phyloP scores from a whole-genome alignment of 2,113 vertebrate species.

The Meriones unguiculatus region DNA sequence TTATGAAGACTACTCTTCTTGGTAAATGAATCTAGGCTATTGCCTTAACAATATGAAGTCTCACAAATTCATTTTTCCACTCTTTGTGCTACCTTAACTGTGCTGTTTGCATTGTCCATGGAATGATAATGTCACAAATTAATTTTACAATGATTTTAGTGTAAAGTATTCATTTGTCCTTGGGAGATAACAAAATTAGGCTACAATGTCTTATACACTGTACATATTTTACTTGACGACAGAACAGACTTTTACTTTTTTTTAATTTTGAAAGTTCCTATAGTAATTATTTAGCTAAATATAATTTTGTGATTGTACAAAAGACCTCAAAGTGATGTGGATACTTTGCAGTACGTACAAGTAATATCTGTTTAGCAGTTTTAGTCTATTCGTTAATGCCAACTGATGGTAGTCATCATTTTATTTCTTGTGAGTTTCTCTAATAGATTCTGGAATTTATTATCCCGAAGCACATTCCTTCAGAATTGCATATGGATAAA shows the following conservation, averaged over 20 bases:
- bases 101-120: background rate
- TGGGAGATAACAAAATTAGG: background rate
- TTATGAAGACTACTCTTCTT: background rate
- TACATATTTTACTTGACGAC: background rate
- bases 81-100: background rate
- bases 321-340: background rate
- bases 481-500: background rate
- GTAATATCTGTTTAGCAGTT: background rate
- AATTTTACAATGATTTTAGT: conserved; percentile 33
- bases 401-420: background rate
- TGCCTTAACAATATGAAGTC: background rate
- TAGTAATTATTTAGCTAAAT: background rate
- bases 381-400: background rate
- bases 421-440: background rate
- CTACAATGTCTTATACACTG: background rate
- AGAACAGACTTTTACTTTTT: background rate
- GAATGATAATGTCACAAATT: background rate
- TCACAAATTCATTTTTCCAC: background rate
- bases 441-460: background rate
- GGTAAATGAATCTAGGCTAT: conserved; percentile 48
- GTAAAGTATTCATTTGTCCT: background rate
- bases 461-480: background rate
- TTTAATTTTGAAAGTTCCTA: background rate
- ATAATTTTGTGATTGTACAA: background rate
- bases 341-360: background rate